Base-by-base conservation (phyloP, 2,888 invertebrate genomes). In the Strigamia transsilvanica region DNA sequence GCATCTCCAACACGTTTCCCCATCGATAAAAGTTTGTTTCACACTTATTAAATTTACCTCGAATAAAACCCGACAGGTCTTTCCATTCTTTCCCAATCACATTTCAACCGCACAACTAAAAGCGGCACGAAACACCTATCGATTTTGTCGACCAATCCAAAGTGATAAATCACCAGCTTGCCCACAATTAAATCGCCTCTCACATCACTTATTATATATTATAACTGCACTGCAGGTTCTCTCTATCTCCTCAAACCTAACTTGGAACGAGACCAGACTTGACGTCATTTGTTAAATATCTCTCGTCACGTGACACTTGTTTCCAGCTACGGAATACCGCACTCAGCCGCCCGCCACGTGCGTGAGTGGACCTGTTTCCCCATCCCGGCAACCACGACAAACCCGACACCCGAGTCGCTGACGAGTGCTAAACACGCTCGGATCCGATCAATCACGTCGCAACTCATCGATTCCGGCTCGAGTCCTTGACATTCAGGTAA, bases 251-350 rank as follows among this genome's bases (percentile, higher is more conserved):
- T 56, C n/a, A 18, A 2, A 15, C 56, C 56, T 18, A 56, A 56
- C 56, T 56, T 56, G 56, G 56, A 56, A 56, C 56, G 18, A 18
- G 56, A 56, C 56, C 56, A 56, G 56, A 18, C 56, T 56, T 56
- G 56, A 56, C 56, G 56, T 56, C 56, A 56, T 18, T 18, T 56
- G 56, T 56, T 56, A 18, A 56, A 56, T 56, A 56, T 56, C 18
- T 18, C n/a, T 18, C n/a, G 56, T 56, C 56, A 56, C 56, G 56
- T 56, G 56, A 56, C 56, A 56, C 56, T n/a, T 56, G 56, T 56
- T 56, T 18, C 56, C 6, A 56, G 56, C 18, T 7, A 56, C 56
- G 56, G 56, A 56, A 56, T 56, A 56, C 56, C 56, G 56, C 56
- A 56, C 56, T 56, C 56, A 18, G 56, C 3, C 56, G 56, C 7